Base-by-base conservation (phyloP, 2,797 vertebrate genomes). In the Amazona ochrocephala region DNA sequence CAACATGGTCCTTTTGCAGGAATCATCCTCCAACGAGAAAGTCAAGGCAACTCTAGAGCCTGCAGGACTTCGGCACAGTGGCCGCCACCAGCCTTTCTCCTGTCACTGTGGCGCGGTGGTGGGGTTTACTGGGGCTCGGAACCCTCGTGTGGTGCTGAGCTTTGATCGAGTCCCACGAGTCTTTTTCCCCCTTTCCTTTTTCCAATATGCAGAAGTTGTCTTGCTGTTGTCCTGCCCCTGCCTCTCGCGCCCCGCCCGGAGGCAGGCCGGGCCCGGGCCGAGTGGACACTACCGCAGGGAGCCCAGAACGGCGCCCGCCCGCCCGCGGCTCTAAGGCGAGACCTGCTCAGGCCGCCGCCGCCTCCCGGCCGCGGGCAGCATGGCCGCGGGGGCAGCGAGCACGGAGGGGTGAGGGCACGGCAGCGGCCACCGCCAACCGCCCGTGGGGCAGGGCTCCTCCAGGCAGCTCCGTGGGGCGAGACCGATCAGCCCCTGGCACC, bases 11-110 rank as follows among this genome's bases (percentile, higher is more conserved):
- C 76, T 66, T 72, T 26, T 23, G 75, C 86, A 37, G 45, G 42
- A 67, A 66, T 34, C 94, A 97, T 96, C 86, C 74, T 89, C 64
- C 64, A 81, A 74, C 10, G 58, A 34, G 65, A 83, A 91, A 73
- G 62, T 74, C 78, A 74, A 84, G 53, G 27, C 21, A 8, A 27
- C 87, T 73, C 65, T 88, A 51, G 41, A 3, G 65, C 30, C 0
- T 2, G 39, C 65, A 15, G 30, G 51, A 54, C 81, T 45, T 6
- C 1, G 13, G 62, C 7, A 7, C 70, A 26, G 72, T 1, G 44
- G 27, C 42, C 6, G 14, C 51, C 5, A 71, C 11, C 86, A 75
- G 51, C 12, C 20, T 47, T 30, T 37, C 70, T 77, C 45, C 81
- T 2, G 54, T 18, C 7, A 13, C 70, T 21, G 56, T 5, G 53